phyloP scores from a whole-genome alignment of 2,888 invertebrate genomes.

The Lasius platythorax region DNA sequence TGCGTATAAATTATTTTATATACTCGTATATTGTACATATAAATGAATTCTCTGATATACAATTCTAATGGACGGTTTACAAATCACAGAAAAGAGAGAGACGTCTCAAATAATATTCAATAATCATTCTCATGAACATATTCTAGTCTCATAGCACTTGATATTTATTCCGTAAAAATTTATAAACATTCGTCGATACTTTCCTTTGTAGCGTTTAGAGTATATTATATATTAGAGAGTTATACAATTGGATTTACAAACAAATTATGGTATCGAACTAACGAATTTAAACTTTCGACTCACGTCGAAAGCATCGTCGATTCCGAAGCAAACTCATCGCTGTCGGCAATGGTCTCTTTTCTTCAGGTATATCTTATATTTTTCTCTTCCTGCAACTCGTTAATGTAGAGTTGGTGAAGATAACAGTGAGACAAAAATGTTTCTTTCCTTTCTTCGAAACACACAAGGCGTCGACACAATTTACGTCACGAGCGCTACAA shows the following conservation, averaged over 20 bases:
- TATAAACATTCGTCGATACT: constrained; percentile 9
- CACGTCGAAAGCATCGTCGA: constrained; percentile 3
- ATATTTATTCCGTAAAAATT: constrained; percentile 23
- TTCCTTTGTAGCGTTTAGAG: neutral
- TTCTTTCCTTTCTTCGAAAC: constrained; percentile 21
- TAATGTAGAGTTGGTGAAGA: constrained; percentile 72
- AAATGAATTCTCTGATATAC: constrained; percentile 37
- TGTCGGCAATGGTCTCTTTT: constrained; percentile 73
- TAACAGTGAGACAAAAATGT: constrained; percentile 14
- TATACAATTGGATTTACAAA: constrained; percentile 18
- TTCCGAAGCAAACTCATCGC: constrained; percentile 74
- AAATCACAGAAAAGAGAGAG: neutral
- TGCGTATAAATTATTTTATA: constrained; percentile 59
- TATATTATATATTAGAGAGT: constrained; percentile 12
- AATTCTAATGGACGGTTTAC: constrained; percentile 22
- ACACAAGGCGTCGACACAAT: neutral
- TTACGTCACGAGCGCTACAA: constrained; percentile 9
- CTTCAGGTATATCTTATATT: constrained; percentile 54
- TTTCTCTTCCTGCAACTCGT: constrained; percentile 75
- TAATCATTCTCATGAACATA: constrained; percentile 20
- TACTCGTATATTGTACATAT: constrained; percentile 22
- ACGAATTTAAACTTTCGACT: constrained; percentile 19
- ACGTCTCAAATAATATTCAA: neutral
- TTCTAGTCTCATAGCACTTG: constrained; percentile 9
- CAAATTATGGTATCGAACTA: neutral